These are phyloP conservation scores for Atopsyche davidsoni DNA, from an alignment of 1,140 invertebrate genomes.

Conservation along the genomic window DNA sequence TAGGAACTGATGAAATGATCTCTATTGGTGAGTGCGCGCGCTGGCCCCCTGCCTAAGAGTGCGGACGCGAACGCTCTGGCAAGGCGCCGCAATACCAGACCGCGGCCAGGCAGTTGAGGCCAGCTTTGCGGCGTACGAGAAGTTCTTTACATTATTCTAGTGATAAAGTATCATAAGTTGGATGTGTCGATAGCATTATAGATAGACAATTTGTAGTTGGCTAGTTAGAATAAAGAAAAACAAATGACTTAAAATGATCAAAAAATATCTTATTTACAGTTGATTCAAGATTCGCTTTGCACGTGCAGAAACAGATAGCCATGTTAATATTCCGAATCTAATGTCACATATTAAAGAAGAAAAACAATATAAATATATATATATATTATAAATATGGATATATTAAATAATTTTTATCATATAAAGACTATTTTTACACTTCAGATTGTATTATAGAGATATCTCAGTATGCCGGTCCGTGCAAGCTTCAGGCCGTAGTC, in stretches of 20 bases:
- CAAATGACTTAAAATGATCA: constrained; percentile 3
- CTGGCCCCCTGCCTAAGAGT: constrained; percentile 3
- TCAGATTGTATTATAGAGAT: constrained; percentile 19
- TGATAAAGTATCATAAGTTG: constrained; percentile 20
- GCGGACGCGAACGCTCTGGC: too few species aligned
- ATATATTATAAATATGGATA: constrained; percentile 18
- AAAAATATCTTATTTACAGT: constrained; percentile 18
- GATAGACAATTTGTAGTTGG: constrained; percentile 25
- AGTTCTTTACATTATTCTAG: constrained; percentile 20
- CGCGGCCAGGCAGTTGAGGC: too few species aligned
- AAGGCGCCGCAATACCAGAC: too few species aligned
- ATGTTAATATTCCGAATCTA: constrained; percentile 13
- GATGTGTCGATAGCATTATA: constrained; percentile 22
- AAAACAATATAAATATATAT: constrained; percentile 16
- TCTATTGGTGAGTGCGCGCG: constrained; percentile 16
- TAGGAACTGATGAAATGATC: constrained; percentile 28
- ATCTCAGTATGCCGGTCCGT: not conserved
- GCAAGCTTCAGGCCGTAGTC: too few species aligned
- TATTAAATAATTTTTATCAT: constrained; percentile 25
- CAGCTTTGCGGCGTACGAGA: too few species aligned
- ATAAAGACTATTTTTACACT: constrained; percentile 27
- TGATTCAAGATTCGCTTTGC: constrained; percentile 19
- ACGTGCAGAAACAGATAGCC: constrained; percentile 14
- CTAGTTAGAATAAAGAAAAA: constrained; percentile 18
- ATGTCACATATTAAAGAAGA: constrained; percentile 17